Evolutionary conservation across 2,113 vertebrate species (phyloP).

Genomic region (Ellobius talpinus): DNA sequence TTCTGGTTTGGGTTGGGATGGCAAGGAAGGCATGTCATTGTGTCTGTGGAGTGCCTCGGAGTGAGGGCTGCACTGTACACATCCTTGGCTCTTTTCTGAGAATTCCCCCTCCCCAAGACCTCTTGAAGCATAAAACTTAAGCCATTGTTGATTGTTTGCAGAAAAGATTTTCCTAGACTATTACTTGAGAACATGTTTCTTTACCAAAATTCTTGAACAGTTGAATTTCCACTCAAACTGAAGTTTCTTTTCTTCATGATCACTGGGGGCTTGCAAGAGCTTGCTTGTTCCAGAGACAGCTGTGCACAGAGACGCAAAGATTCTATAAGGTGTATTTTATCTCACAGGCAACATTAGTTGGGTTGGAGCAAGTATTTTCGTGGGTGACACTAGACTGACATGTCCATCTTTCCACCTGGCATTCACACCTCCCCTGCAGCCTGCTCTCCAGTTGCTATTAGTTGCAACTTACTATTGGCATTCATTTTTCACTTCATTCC

Average conservation of each 20-base stretch:
- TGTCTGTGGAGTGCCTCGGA: too few species aligned
- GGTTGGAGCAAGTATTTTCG: not conserved
- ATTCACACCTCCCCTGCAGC: not conserved
- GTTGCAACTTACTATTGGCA: not conserved
- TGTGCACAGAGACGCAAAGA: not conserved
- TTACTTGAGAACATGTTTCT: conserved; percentile 55
- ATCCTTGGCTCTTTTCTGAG: not conserved
- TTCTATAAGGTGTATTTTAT: conserved; percentile 24
- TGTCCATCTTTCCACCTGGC: not conserved
- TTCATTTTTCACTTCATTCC: not conserved
- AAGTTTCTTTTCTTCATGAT: conserved; percentile 57
- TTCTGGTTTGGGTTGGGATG: too few species aligned
- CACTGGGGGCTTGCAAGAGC: conserved; percentile 39
- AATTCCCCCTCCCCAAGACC: not conserved
- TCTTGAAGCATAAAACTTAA: conserved; percentile 62
- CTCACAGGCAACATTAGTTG: not conserved
- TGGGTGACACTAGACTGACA: not conserved
- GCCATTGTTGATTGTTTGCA: conserved; percentile 62
- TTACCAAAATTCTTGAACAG: conserved; percentile 70
- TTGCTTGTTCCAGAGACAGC: conserved; percentile 11
- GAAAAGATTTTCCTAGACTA: conserved; percentile 57
- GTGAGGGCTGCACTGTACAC: accelerated
- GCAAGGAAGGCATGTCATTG: not conserved
- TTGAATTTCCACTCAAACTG: conserved; percentile 54
- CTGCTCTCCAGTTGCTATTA: not conserved